Evolutionary conservation across 2,113 vertebrate species (phyloP).

Genomic region (Leptobrachium ailaonicum): DNA sequence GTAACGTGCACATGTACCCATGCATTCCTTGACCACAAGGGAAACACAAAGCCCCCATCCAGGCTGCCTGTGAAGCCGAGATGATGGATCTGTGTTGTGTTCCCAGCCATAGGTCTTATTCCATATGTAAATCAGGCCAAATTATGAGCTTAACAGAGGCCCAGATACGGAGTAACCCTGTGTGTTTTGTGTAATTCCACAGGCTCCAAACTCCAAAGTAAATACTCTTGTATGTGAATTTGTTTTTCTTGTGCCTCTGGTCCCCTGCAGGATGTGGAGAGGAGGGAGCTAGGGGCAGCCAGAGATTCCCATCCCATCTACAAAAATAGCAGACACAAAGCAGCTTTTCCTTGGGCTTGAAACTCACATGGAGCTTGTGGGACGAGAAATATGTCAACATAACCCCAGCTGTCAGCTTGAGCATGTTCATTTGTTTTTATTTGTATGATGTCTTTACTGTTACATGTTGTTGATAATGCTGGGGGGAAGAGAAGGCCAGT

Average conservation of each 20-base stretch:
- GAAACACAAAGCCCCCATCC: neutral
- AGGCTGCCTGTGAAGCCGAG: neutral
- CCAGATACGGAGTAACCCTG: constrained; percentile 30
- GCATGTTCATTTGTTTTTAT: constrained; percentile 22
- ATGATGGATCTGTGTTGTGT: constrained; percentile 15
- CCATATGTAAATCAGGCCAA: constrained; percentile 38
- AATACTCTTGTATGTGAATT: constrained; percentile 38
- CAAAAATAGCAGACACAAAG: constrained; percentile 41
- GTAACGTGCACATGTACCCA: too few species aligned
- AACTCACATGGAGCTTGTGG: constrained; percentile 1
- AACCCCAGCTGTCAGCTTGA: constrained; percentile 28
- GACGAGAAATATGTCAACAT: constrained; percentile 22
- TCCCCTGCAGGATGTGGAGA: constrained; percentile 34
- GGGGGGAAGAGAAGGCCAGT: too few species aligned
- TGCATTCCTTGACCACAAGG: constrained; percentile 2
- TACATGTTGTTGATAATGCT: neutral
- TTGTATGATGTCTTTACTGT: neutral
- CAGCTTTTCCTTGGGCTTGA: constrained; percentile 9
- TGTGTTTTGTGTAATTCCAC: constrained; percentile 37
- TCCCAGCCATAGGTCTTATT: constrained; percentile 2
- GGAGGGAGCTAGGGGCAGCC: constrained; percentile 29
- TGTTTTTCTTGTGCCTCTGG: constrained; percentile 44
- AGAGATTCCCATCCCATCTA: constrained; percentile 36
- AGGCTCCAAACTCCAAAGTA: constrained; percentile 38
- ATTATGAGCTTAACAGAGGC: constrained; percentile 37